These are phyloP conservation scores for Synanthedon vespiformis DNA, from an alignment of 2,888 invertebrate species.

Conservation along the genomic window DNA sequence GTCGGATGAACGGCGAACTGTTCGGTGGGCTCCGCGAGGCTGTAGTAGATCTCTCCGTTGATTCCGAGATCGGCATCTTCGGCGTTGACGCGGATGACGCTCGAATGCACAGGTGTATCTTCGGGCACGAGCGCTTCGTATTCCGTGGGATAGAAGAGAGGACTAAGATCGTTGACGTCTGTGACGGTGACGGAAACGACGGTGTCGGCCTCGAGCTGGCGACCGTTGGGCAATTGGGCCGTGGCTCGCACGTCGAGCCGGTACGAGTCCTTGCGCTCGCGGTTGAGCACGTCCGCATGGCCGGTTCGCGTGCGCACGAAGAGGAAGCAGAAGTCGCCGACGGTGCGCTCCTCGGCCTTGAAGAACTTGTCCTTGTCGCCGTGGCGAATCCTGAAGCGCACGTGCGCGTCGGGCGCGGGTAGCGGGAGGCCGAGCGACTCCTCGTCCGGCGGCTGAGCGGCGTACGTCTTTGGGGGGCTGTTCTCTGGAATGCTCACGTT, in stretches of 20 bases:
- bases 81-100: slow-evolving; percentile 83
- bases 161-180: slow-evolving; percentile 92
- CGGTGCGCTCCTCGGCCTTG: slow-evolving; percentile 88
- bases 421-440: slow-evolving; percentile 82
- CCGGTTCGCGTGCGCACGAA: slow-evolving; percentile 89
- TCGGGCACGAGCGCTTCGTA: slow-evolving; percentile 91
- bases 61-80: slow-evolving; percentile 96
- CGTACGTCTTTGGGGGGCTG: slow-evolving; percentile 90
- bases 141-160: slow-evolving; percentile 90
- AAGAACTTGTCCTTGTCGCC: slow-evolving; percentile 93
- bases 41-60: slow-evolving; percentile 98
- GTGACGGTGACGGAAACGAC: slow-evolving; percentile 78
- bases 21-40: slow-evolving; percentile 83
- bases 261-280: slow-evolving; percentile 90
- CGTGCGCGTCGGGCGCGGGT: slow-evolving; percentile 46
- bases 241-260: slow-evolving; percentile 78
- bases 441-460: slow-evolving; percentile 76
- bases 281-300: slow-evolving; percentile 88
- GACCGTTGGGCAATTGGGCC: slow-evolving; percentile 69
- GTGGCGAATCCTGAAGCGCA: slow-evolving; percentile 87
- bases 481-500: slow-evolving; percentile 94
- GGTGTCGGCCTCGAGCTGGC: slow-evolving; percentile 77
- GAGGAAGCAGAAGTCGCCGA: slow-evolving; percentile 96
- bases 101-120: slow-evolving; percentile 87
- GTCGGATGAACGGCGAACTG: slow-evolving; percentile 94